phyloP scores from a whole-genome alignment of 1,140 invertebrate species.

The Drosophila insularis region DNA sequence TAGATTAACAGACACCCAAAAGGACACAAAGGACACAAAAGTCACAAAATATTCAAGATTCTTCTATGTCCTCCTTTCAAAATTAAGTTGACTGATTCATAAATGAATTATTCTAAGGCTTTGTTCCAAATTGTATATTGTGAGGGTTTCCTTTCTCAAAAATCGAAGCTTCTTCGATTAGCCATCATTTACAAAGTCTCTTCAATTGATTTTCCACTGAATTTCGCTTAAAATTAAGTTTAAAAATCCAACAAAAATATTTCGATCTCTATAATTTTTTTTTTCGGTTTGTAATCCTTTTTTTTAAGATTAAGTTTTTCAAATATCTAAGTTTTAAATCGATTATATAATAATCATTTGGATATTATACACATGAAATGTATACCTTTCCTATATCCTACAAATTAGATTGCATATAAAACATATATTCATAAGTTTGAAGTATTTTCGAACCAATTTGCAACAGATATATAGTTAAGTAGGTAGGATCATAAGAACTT shows the following conservation, averaged over 20 bases:
- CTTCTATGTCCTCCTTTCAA: not conserved
- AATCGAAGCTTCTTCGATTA: not conserved
- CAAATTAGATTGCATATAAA: not conserved
- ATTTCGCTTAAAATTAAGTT: not conserved
- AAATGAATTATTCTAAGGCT: not conserved
- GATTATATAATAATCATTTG: not conserved
- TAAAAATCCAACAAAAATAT: not conserved
- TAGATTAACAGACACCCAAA: no score
- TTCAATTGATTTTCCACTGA: not conserved
- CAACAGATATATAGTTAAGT: not conserved
- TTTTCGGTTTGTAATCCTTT: not conserved
- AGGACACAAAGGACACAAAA: not conserved
- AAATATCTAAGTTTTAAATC: not conserved
- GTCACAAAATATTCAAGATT: not conserved
- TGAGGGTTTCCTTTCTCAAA: not conserved
- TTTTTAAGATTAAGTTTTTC: not conserved
- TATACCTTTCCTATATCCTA: not conserved
- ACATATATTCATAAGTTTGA: no score
- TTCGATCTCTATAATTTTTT: not conserved
- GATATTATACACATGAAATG: not conserved
- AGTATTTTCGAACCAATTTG: not conserved
- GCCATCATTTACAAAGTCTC: not conserved
- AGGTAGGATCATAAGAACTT: not conserved
- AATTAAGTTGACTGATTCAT: not conserved
- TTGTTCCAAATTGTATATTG: no score